phyloP scores from a whole-genome alignment of 2,888 invertebrate species.

The Pimpla rufipes region DNA sequence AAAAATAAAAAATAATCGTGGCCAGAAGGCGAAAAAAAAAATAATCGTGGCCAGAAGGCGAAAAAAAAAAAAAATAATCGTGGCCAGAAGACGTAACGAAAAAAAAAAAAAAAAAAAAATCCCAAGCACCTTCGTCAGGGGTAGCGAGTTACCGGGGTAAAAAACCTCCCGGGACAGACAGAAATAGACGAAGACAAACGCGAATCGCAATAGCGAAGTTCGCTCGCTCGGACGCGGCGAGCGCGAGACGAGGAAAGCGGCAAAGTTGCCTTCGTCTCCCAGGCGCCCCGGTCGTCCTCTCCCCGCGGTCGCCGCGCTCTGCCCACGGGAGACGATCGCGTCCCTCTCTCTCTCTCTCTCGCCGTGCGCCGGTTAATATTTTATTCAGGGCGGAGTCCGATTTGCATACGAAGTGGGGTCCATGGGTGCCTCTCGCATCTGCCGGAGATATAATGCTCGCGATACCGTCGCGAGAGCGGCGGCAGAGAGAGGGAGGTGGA shows the following conservation, averaged over 20 bases:
- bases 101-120: slow-evolving; percentile 11
- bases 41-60: too few species aligned
- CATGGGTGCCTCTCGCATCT: slow-evolving; percentile 74
- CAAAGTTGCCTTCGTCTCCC: slow-evolving; percentile 55
- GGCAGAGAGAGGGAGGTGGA: slow-evolving; percentile 49
- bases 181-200: slow-evolving; percentile 27
- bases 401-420: slow-evolving; percentile 80
- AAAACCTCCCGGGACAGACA: slow-evolving; percentile 5
- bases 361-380: slow-evolving; percentile 77
- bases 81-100: slow-evolving; percentile 15
- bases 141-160: slow-evolving; percentile 10
- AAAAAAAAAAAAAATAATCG: too few species aligned
- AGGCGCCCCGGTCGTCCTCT: slow-evolving; percentile 38
- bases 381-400: slow-evolving; percentile 81
- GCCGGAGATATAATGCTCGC: slow-evolving; percentile 74
- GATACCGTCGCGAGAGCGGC: slow-evolving; percentile 69
- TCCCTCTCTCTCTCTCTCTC: slow-evolving; percentile 9
- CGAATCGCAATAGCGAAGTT: slow-evolving; percentile 42
- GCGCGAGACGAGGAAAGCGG: slow-evolving; percentile 36
- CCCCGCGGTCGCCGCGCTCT: slow-evolving; percentile 54
- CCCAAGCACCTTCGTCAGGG: slow-evolving; percentile 15
- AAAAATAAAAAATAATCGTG: too few species aligned
- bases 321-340: slow-evolving; percentile 48
- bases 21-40: slow-evolving; percentile 17
- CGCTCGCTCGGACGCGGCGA: slow-evolving; percentile 19